Evolutionary conservation across 64 coral and sea anemone genomes (phyloP).

Genomic region (Trachythela sp.): DNA sequence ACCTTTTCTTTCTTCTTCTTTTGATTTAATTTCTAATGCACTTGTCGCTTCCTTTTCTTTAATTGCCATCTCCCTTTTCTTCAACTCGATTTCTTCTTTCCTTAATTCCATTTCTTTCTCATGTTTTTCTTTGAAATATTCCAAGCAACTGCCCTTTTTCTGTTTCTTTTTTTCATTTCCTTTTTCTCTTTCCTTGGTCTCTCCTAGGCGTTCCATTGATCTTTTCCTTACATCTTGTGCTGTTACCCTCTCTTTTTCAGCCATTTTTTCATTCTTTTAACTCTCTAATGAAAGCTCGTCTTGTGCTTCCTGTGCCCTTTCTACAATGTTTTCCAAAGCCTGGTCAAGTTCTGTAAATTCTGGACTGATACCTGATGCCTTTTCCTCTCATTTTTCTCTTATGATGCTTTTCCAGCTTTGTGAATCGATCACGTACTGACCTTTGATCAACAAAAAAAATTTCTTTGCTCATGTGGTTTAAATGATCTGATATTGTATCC

Average conservation of each 20-base stretch:
- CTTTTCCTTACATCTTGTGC: constrained; percentile 1
- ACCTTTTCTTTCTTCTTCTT: constrained; percentile 11
- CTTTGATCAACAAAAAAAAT: no score
- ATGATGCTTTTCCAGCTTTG: background rate
- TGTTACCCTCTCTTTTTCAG: constrained; percentile 12
- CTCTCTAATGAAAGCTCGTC: background rate
- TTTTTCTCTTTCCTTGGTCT: constrained; percentile 6
- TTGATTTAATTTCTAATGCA: background rate
- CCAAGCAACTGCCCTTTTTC: background rate
- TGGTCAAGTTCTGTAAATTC: constrained; percentile 16
- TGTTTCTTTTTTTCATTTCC: background rate
- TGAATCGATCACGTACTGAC: no score
- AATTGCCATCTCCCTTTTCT: background rate
- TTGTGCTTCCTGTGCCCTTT: background rate
- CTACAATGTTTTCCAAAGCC: constrained; percentile 4
- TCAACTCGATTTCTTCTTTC: constrained; percentile 14
- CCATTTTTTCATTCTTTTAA: background rate
- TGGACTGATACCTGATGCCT: constrained; percentile 13
- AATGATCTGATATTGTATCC: no score
- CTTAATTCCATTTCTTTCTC: background rate
- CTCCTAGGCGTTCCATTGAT: background rate
- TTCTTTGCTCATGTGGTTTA: no score
- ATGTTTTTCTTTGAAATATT: constrained; percentile 23
- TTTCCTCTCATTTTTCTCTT: background rate
- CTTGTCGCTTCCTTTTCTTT: background rate